Evolutionary conservation across 2,797 vertebrate species (phyloP).

Genomic region (Gallinago nigripennis): DNA sequence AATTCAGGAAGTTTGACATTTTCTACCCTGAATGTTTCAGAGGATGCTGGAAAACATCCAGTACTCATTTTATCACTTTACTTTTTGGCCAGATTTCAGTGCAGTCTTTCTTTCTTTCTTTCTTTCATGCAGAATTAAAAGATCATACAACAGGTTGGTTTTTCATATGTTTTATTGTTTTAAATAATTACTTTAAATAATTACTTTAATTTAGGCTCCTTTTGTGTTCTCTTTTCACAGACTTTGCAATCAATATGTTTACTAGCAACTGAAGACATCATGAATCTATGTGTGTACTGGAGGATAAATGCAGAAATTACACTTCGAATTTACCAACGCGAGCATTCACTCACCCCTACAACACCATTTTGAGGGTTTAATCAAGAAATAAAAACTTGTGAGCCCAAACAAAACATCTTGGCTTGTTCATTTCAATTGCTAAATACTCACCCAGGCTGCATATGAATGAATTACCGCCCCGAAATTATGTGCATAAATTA

Average conservation of each 20-base stretch:
- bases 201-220: neutral
- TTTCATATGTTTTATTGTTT: constrained; percentile 12
- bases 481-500: constrained; percentile 65
- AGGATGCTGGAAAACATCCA: constrained; percentile 58
- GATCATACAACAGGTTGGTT: neutral
- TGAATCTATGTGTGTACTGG: neutral
- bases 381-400: constrained; percentile 55
- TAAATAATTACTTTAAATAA: constrained; percentile 20
- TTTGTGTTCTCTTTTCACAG: constrained; percentile 6
- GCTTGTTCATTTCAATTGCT: constrained; percentile 61
- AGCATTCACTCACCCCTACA: constrained; percentile 37
- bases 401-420: constrained; percentile 61
- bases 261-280: neutral
- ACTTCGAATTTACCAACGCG: neutral
- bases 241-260: constrained; percentile 13
- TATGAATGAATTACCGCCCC: constrained; percentile 32
- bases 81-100: constrained; percentile 38
- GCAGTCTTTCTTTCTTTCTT: constrained; percentile 45
- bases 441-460: constrained; percentile 26
- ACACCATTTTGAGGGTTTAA: constrained; percentile 30
- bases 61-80: constrained; percentile 44
- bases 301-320: constrained; percentile 40
- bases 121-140: neutral
- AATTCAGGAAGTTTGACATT: constrained; percentile 44
- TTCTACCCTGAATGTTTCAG: constrained; percentile 39